These are phyloP conservation scores for Halocynthia aurantium DNA, from an alignment of 23 tunicate species.

Conservation along the genomic window DNA sequence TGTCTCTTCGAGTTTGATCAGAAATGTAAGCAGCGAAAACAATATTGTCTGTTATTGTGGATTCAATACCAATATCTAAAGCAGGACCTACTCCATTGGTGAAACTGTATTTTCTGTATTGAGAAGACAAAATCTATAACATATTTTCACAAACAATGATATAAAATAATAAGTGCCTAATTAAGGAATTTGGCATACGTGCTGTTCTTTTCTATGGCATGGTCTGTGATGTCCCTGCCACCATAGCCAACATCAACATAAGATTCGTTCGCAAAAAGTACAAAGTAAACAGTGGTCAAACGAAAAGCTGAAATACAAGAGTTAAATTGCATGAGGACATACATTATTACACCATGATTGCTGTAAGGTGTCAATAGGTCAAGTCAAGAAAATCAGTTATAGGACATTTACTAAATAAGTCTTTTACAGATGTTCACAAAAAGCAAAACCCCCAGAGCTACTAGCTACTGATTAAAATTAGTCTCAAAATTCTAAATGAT, in stretches of 20 bases:
- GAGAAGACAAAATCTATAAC: not conserved
- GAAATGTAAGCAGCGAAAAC: constrained; percentile 7
- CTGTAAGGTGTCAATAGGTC: too few relatives aligned
- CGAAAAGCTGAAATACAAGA: too few relatives aligned
- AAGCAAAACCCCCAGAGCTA: too few relatives aligned
- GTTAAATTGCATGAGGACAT: too few relatives aligned
- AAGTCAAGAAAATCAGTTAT: too few relatives aligned
- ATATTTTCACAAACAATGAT: too few relatives aligned
- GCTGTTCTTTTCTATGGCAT: not conserved
- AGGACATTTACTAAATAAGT: too few relatives aligned
- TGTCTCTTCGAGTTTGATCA: constrained; percentile 4
- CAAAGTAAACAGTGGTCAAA: too few relatives aligned
- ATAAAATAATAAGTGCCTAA: not conserved
- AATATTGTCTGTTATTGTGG: not conserved
- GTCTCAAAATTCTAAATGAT: too few relatives aligned
- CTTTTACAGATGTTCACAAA: too few relatives aligned
- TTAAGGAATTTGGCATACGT: not conserved
- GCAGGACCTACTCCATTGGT: not conserved
- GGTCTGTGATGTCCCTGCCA: constrained; percentile 4
- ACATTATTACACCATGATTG: too few relatives aligned
- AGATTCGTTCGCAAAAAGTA: not conserved
- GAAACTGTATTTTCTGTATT: not conserved
- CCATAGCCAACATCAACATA: constrained; percentile 1
- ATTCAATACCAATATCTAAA: not conserved
- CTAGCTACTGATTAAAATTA: too few relatives aligned